Evolutionary conservation across 2,113 vertebrate species (phyloP), one percentile per base, ranked within the genome.

Genomic region (Corythaixoides concolor): DNA sequence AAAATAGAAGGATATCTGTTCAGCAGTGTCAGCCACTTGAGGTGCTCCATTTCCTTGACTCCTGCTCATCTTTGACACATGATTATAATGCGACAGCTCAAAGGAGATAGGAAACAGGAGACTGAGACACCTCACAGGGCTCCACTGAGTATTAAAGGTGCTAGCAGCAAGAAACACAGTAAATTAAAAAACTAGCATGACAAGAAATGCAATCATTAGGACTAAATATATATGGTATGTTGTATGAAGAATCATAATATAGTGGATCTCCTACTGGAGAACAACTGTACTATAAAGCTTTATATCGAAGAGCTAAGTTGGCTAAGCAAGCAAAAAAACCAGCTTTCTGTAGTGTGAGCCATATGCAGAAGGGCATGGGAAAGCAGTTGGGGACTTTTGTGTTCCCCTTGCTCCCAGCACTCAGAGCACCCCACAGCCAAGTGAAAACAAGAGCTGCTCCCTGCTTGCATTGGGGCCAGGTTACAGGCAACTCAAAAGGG

Each of bases 1-100:
- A 84, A 95, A 95, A 89, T 52, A 95, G 93, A 89, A 86, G 50
- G 43, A 5, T 92, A 87, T 85, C 80, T 91, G 64, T 77, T 87
- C 52, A 95, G 56, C 84, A 81, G 39, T 52, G 80, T 68, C 86
- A 91, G 86, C 47, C 66, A 94, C 91, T 94, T 49, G 66, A 97
- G 49, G 56, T 75, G 84, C 84, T 89, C 83, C 89, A 68, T 94
- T 85, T 92, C 87, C 75, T 74, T 90, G 55, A 93, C 59, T 86
- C 81, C 23, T 0, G 1, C 27, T 85, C 93, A 79, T 92, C 76
- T 95, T 85, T 97, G 91, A 87, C 93, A 94, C 52, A 68, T 72
- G 35, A 84, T 28, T 90, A 83, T 47, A 91, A 95, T 28, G 56
- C 41, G 88, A 41, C 43, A 85, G 82, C 82, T 86, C 75, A 80